Base-by-base conservation (phyloP, 2,888 invertebrate species). In the Spodoptera exigua region DNA sequence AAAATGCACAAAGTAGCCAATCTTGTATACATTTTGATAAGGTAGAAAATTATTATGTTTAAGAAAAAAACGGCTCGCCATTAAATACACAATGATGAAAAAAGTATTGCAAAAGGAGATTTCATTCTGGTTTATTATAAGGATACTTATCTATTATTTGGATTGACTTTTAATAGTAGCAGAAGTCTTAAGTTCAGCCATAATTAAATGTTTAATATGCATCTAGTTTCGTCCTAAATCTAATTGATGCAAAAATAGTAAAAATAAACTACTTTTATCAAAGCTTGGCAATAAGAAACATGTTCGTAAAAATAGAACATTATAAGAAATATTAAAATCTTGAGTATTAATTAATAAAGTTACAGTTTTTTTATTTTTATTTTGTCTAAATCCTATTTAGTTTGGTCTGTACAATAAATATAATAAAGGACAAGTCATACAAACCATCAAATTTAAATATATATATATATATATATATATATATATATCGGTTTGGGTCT, bases 231-330 rank as follows among this genome's bases (percentile, higher is more conserved):
- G 18, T 41, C n/a, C 11, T 7, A 54, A 37, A 32, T 18, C 32
- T 45, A 21, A 27, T 35, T 39, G 34, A 49, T 13, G 14, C 36
- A 9, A 63, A 40, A 45, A 44, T 16, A 27, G 13, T 36, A 18
- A 43, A 46, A 43, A 51, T 44, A 58, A 12, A 44, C 46, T 21
- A 14, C 37, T 16, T 51, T 70, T 21, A 36, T 32, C 17, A 45
- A 17, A 48, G 55, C 41, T 7, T 35, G 35, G 0, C 13, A 44
- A 43, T 11, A 13, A 10, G 3, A 57, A 75, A 63, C 67, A 46
- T n/a, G 72, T 35, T 43, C 47, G 47, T 16, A 35, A 60, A 69
- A 67, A 56, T 55, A 37, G 54, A 64, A 57, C 46, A 21, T 36
- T 12, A 32, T 41, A 0, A 45, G 44, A 37, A 21, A 17, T 5